phyloP scores from a whole-genome alignment of 2,888 invertebrate genomes.

The Cephus pygmeus region DNA sequence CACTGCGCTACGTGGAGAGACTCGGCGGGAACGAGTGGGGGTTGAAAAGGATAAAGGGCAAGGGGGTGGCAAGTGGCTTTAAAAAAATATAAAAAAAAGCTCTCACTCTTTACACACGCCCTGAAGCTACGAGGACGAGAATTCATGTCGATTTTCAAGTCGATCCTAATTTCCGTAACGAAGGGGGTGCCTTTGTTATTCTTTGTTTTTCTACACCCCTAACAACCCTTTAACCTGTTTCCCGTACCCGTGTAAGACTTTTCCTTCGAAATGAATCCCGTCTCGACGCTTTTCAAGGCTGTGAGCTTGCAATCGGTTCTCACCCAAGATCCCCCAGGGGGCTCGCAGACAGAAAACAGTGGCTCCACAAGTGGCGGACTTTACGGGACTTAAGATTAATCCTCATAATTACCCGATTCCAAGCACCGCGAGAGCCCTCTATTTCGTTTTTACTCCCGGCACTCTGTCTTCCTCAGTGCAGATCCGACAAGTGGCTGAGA shows the following conservation, averaged over 20 bases:
- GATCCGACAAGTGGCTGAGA: conserved; percentile 8
- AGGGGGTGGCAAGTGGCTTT: too few relatives aligned
- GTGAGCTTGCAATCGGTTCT: not conserved
- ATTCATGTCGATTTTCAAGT: too few relatives aligned
- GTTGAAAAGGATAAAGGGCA: conserved; percentile 8
- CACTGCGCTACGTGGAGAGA: conserved; percentile 11
- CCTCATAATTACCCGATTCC: conserved; percentile 61
- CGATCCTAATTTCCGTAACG: too few relatives aligned
- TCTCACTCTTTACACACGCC: too few relatives aligned
- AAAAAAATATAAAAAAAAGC: too few relatives aligned
- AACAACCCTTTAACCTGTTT: too few relatives aligned
- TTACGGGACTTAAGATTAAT: conserved; percentile 65
- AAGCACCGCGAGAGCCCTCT: conserved; percentile 39
- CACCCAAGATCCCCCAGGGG: not conserved
- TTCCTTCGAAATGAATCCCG: too few relatives aligned
- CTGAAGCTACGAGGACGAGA: too few relatives aligned
- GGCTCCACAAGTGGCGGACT: conserved; percentile 65
- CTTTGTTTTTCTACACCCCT: too few relatives aligned
- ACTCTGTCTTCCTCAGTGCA: conserved; percentile 1
- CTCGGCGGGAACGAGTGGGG: conserved; percentile 29
- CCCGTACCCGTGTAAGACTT: too few relatives aligned
- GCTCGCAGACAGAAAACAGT: conserved; percentile 14
- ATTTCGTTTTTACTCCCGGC: conserved; percentile 53
- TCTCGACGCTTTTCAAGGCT: too few relatives aligned
- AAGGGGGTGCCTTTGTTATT: too few relatives aligned